Conservation (phyloP, 2,888 invertebrate species). For the Andrena camellia region DNA sequence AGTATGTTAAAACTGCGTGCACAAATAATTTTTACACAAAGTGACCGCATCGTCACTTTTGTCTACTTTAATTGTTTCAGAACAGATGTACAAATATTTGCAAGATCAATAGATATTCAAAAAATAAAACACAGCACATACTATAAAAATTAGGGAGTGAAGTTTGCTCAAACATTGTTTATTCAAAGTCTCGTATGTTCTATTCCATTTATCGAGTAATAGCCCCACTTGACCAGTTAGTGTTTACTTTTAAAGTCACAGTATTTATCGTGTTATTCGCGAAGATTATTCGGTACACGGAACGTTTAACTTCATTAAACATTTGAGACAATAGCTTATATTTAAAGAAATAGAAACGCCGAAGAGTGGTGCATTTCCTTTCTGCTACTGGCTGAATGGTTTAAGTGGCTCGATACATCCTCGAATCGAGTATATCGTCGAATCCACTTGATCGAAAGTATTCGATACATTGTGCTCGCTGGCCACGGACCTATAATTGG, state of each 20-base stretch:
- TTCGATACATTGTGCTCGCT: slow-evolving; percentile 76
- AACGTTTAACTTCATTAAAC: background rate
- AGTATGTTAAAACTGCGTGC: no score
- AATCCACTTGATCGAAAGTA: slow-evolving; percentile 70
- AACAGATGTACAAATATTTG: no score
- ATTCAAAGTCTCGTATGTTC: background rate
- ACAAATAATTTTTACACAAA: no score
- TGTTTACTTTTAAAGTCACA: background rate
- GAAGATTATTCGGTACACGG: background rate
- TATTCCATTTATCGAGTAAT: background rate
- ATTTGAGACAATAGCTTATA: background rate
- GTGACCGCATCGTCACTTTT: no score
- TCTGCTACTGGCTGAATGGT: slow-evolving; percentile 57
- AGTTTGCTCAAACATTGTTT: background rate
- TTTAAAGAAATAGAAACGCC: slow-evolving; percentile 16
- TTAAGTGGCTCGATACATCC: slow-evolving; percentile 62
- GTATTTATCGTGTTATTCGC: background rate
- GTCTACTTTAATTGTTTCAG: no score
- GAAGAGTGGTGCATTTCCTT: slow-evolving; percentile 16
- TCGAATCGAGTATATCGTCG: slow-evolving; percentile 59
- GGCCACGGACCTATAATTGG: slow-evolving; percentile 78
- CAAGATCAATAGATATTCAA: background rate
- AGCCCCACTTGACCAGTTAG: background rate
- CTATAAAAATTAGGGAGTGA: background rate
- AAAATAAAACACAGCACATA: background rate